Evolutionary conservation across 2,113 vertebrate species (phyloP).

Genomic region (Thymallus thymallus): DNA sequence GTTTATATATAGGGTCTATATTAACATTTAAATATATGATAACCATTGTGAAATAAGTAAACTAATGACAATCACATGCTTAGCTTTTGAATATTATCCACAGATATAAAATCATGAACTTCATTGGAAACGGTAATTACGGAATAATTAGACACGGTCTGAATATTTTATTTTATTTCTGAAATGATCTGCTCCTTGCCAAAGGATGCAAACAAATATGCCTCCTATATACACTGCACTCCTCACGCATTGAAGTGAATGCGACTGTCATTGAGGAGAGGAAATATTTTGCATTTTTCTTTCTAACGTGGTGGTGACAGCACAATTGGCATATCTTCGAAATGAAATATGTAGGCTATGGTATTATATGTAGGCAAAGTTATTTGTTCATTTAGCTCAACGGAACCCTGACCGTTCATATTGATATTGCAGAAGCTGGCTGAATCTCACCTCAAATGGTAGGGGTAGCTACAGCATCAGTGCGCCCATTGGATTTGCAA

Average conservation of each 20-base stretch:
- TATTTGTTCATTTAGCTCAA: background rate
- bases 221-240: background rate
- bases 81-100: background rate
- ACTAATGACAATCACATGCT: background rate
- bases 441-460: background rate
- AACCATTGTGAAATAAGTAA: background rate
- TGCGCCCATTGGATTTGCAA: constrained; percentile 22
- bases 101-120: background rate
- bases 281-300: background rate
- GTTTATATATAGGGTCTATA: background rate
- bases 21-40: too few species aligned
- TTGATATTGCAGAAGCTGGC: background rate
- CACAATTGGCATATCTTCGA: background rate
- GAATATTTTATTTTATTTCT: background rate
- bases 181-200: background rate
- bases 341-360: background rate
- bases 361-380: too few species aligned
- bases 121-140: background rate
- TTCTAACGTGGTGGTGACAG: background rate
- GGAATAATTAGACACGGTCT: background rate
- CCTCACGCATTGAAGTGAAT: background rate
- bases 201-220: background rate
- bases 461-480: background rate
- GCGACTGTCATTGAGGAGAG: background rate
- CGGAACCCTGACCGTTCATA: background rate